Conservation (phyloP, 2,797 vertebrate genomes). For the Catharus ustulatus region DNA sequence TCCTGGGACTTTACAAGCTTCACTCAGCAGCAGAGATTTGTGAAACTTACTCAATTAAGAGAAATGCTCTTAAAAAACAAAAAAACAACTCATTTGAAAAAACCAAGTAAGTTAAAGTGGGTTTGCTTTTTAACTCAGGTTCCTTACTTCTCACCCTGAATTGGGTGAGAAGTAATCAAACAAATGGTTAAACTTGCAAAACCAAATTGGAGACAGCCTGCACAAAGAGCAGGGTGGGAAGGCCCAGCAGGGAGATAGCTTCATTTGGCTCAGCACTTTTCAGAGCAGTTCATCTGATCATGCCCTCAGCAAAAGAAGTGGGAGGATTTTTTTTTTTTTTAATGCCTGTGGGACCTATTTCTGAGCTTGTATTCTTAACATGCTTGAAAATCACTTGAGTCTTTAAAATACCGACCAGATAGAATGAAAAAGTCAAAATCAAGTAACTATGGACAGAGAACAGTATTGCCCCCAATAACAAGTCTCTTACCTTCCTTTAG, state of each 20-base stretch:
- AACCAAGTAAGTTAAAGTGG: not conserved
- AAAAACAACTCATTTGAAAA: not conserved
- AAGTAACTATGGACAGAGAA: not conserved
- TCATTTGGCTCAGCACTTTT: constrained; percentile 57
- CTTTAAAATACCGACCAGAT: constrained; percentile 22
- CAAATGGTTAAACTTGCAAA: constrained; percentile 45
- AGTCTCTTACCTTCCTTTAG: not conserved
- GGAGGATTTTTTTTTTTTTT: not conserved
- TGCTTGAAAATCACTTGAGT: not conserved
- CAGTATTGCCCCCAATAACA: not conserved
- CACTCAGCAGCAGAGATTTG: not conserved
- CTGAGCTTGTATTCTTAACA: constrained; percentile 19
- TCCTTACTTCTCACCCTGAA: not conserved
- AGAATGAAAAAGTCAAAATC: not conserved
- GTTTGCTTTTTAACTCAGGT: not conserved
- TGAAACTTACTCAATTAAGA: not conserved
- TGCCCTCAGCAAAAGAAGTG: constrained; percentile 56
- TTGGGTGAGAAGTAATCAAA: constrained; percentile 17
- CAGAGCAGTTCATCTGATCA: constrained; percentile 47
- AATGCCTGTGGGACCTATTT: constrained; percentile 15
- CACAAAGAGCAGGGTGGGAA: constrained; percentile 26
- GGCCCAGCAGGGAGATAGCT: constrained; percentile 46
- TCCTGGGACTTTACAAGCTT: not conserved
- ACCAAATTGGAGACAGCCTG: not conserved
- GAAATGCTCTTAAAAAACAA: not conserved